Evolutionary conservation across 2,888 invertebrate genomes (phyloP).

Genomic region (Pseudococcus jackbeardsleyi): DNA sequence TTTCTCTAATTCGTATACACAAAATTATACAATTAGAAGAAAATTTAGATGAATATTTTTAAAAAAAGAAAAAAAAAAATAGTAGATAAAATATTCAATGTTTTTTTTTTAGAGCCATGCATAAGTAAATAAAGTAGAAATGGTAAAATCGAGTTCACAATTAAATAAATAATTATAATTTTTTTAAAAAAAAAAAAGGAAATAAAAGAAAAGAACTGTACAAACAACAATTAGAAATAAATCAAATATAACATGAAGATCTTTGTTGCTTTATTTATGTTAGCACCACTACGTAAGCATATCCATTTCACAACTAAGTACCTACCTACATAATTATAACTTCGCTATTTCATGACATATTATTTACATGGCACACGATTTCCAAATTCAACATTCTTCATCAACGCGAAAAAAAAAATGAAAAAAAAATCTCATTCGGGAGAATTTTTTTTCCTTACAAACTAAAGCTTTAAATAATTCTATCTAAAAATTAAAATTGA

Average conservation of each 20-base stretch:
- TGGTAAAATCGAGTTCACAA: constrained; percentile 19
- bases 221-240: constrained; percentile 21
- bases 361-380: not conserved
- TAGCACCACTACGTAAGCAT: constrained; percentile 15
- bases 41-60: not conserved
- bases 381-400: not conserved
- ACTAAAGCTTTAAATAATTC: not conserved
- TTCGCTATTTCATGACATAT: not conserved
- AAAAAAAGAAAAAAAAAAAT: not conserved
- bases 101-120: constrained; percentile 18
- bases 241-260: not conserved
- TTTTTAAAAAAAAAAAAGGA: not conserved
- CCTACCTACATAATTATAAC: too few species aligned
- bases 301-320: not conserved
- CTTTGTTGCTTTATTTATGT: not conserved
- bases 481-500: not conserved
- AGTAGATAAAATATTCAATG: constrained; percentile 4
- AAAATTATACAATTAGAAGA: not conserved
- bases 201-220: constrained; percentile 6
- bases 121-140: not conserved
- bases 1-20: constrained; percentile 9
- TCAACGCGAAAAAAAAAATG: not conserved
- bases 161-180: not conserved
- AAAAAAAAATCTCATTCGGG: not conserved
- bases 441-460: not conserved